Conservation (phyloP, 2,888 invertebrate species). For the Euproctis similis region DNA sequence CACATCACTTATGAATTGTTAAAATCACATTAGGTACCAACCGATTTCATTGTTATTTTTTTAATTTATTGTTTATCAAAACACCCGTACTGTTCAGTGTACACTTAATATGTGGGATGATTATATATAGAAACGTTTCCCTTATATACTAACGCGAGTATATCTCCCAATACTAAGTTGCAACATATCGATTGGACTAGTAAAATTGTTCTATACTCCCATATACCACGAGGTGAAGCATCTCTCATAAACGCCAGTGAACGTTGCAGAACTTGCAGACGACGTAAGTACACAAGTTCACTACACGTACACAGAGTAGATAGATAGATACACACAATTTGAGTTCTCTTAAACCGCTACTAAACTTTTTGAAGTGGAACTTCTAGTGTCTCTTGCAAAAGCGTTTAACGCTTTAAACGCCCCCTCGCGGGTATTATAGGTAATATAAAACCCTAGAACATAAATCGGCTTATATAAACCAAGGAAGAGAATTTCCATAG, state of each 20-base stretch:
- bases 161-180: constrained; percentile 63
- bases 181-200: constrained; percentile 44
- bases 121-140: constrained; percentile 55
- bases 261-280: constrained; percentile 18
- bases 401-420: too few relatives aligned
- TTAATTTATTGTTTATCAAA: constrained; percentile 30
- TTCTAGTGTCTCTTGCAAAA: too few relatives aligned
- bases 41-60: constrained; percentile 69
- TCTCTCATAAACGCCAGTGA: constrained; percentile 25
- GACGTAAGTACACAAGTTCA: constrained; percentile 11
- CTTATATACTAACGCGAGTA: constrained; percentile 61
- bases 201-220: constrained; percentile 38
- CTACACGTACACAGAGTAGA: too few relatives aligned
- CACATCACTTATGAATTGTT: constrained; percentile 24
- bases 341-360: too few relatives aligned
- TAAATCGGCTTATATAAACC: too few relatives aligned
- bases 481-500: too few relatives aligned
- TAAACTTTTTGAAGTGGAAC: too few relatives aligned
- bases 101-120: constrained; percentile 55
- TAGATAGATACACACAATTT: too few relatives aligned
- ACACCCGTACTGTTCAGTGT: constrained; percentile 48
- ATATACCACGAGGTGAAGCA: constrained; percentile 38
- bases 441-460: too few relatives aligned
- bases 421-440: too few relatives aligned
- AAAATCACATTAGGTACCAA: constrained; percentile 43